Evolutionary conservation across 2,113 vertebrate species (phyloP), one percentile per base, ranked within the genome.

Genomic region (Cephalopterus ornatus): DNA sequence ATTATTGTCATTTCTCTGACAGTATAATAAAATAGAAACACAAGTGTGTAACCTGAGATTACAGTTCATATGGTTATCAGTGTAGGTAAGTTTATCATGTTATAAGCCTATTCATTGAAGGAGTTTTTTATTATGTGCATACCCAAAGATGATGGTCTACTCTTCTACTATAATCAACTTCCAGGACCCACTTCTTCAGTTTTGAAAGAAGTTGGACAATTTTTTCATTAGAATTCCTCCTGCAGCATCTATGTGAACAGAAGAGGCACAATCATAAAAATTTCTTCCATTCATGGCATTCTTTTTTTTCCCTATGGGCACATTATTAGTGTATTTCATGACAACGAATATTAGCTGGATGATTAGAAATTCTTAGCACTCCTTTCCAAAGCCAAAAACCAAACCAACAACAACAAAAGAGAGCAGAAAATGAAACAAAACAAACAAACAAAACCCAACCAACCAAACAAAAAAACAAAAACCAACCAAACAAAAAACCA

Each of bases 111-210:
- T 52, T 68, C 68, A 26, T 33, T 65, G 17, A 68, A 85, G 12
- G 10, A 32, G 2, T 50, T 88, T 73, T 47, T 72, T 24, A 59
- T 73, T 73, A 33, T 30, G 9, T 41, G 6, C 11, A 14, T 52
- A 44, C 1, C 1, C 11, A 63, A 79, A 55, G 17, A 59, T 11
- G 4, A 3, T 13, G 8, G 6, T 59, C 33, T 5, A 1, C 33
- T 9, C 20, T 84, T 61, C 32, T 62, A 42, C 21, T 4, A 6
- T 47, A 76, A 61, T 72, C 44, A 85, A 3, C 7, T 85, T 55
- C 8, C 12, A 79, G 18, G 5, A 52, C 12, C 1, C 4, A 35
- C 6, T 61, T 59, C 0, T 10, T 73, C 35, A 50, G 27, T 61
- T 86, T 68, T 79, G 37, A 61, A 85, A 88, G 10, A 82, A 53